Percentiles rank a stretch among this genome's conserved stretches.
Conservation (phyloP, 1,140 invertebrate genomes). For the Drosophila sturtevanti region DNA sequence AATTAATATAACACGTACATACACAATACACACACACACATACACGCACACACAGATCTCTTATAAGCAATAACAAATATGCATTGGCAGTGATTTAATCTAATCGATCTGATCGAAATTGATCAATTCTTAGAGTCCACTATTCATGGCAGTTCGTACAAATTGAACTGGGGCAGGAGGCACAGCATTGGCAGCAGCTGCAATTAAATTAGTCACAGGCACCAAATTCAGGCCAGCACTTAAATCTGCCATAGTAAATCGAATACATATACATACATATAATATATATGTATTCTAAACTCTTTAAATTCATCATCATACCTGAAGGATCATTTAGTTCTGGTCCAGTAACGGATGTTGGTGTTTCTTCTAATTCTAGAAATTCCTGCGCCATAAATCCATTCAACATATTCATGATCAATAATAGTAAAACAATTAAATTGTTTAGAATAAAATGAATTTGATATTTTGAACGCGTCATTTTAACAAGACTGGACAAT, state of each 20-base stretch:
- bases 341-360: slow-evolving; percentile 11
- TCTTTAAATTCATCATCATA: slow-evolving; percentile 14
- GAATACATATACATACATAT: neutral
- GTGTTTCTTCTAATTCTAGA: neutral
- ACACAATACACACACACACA: too few relatives aligned
- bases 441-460: neutral
- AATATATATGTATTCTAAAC: neutral
- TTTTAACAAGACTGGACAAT: slow-evolving; percentile 35
- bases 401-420: neutral
- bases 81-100: too few relatives aligned
- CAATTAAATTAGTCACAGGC: slow-evolving; percentile 63
- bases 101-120: too few relatives aligned
- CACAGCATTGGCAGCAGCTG: slow-evolving; percentile 63
- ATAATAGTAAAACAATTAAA: neutral
- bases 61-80: too few relatives aligned
- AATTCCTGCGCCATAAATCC: slow-evolving; percentile 14
- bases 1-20: too few relatives aligned
- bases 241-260: slow-evolving; percentile 49
- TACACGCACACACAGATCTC: too few relatives aligned
- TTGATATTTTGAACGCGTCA: slow-evolving; percentile 31
- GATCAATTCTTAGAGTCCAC: slow-evolving; percentile 48
- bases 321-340: slow-evolving; percentile 61
- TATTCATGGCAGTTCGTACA: slow-evolving; percentile 70
- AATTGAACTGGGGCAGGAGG: slow-evolving; percentile 65
- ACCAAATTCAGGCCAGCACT: slow-evolving; percentile 64